A percentile compares a stretch with the other conserved stretches of the same genome.
These are phyloP conservation scores for Acromyrmex charruanus DNA, from an alignment of 1,140 invertebrate species.

Conservation along the genomic window DNA sequence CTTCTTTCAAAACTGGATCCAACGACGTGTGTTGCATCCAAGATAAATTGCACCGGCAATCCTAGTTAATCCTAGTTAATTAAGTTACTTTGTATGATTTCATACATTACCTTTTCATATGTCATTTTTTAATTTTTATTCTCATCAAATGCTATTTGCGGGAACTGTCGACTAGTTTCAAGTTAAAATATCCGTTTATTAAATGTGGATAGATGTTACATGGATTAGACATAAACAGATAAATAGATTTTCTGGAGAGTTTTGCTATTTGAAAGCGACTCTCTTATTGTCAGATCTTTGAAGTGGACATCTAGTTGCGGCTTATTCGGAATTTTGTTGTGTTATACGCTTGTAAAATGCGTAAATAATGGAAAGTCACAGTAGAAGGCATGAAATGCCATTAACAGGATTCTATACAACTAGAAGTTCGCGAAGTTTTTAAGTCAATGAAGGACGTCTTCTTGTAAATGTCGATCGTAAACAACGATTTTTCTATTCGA, in stretches of 20 bases:
- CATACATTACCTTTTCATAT: not conserved
- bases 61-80: not conserved
- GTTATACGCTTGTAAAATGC: not conserved
- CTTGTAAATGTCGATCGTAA: slow-evolving; percentile 25
- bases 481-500: not conserved
- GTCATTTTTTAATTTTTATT: not conserved
- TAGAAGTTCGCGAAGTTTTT: slow-evolving; percentile 1
- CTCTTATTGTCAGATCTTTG: not conserved
- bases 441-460: not conserved
- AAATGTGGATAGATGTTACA: not conserved
- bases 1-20: slow-evolving; percentile 34
- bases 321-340: slow-evolving; percentile 8
- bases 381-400: slow-evolving; percentile 35
- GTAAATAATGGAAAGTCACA: not conserved
- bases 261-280: not conserved
- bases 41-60: slow-evolving; percentile 13
- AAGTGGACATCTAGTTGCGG: slow-evolving; percentile 4
- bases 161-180: not conserved
- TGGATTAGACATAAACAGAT: not conserved
- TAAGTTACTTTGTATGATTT: not conserved
- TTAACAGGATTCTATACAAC: slow-evolving; percentile 21
- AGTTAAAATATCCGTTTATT: not conserved
- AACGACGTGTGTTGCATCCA: not conserved
- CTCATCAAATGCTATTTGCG: not conserved
- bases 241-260: not conserved